phyloP scores from a whole-genome alignment of 2,888 invertebrate genomes.

The Hirudinaria manillensis region DNA sequence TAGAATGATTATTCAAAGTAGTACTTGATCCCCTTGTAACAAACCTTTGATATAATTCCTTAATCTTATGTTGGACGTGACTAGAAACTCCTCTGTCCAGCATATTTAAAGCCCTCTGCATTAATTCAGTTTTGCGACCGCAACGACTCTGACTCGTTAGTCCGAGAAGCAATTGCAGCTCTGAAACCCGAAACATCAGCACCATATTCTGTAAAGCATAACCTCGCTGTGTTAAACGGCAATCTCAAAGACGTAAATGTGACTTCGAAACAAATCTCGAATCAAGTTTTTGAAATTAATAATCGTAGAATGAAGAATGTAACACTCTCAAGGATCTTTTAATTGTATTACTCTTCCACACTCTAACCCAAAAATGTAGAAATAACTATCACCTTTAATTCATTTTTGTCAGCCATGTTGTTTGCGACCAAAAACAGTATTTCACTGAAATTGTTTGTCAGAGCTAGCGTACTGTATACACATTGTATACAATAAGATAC shows the following conservation, averaged over 20 bases:
- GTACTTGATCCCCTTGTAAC: constrained; percentile 27
- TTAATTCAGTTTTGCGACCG: constrained; percentile 73
- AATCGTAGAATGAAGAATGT: not conserved
- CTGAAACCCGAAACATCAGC: constrained; percentile 72
- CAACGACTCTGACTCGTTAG: constrained; percentile 73
- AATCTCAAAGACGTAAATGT: not conserved
- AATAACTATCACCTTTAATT: constrained; percentile 26
- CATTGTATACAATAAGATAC: too few relatives aligned
- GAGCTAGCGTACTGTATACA: too few relatives aligned
- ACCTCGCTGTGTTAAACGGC: not conserved
- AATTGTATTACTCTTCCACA: too few relatives aligned
- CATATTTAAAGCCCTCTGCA: constrained; percentile 68
- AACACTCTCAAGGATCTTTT: not conserved
- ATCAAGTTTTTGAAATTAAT: not conserved
- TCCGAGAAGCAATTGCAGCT: constrained; percentile 74
- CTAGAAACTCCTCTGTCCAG: constrained; percentile 39
- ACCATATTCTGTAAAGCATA: constrained; percentile 57
- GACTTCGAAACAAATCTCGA: not conserved
- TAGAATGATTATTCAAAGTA: constrained; percentile 11
- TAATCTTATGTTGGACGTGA: constrained; percentile 34
- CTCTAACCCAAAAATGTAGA: not conserved
- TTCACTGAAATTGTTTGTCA: too few relatives aligned
- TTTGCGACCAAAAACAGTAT: constrained; percentile 17
- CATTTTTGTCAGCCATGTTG: constrained; percentile 33
- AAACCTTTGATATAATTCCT: constrained; percentile 33